A percentile compares a stretch with the other conserved stretches of the same genome.
Evolutionary conservation across 2,797 vertebrate genomes (phyloP).

Genomic region (Xiphophorus birchmanni): DNA sequence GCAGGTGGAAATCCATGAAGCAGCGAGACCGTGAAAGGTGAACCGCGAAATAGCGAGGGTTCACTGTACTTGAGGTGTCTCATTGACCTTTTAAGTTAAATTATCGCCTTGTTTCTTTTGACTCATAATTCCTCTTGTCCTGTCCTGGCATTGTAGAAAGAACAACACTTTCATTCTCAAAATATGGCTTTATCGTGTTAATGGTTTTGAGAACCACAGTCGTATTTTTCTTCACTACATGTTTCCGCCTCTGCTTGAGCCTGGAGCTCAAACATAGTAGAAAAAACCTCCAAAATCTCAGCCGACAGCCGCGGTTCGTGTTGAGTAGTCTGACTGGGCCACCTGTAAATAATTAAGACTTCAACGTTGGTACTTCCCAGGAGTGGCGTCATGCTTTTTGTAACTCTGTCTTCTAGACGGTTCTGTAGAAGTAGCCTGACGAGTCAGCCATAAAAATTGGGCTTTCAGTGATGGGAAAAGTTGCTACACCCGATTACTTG

Average conservation of each 20-base stretch:
- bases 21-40: too few species aligned
- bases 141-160: background rate
- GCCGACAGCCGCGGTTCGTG: background rate
- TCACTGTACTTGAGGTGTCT: too few species aligned
- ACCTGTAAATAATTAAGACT: background rate
- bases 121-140: background rate
- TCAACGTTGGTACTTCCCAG: background rate
- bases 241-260: background rate
- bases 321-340: background rate
- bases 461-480: background rate
- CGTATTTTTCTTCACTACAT: background rate
- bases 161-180: background rate
- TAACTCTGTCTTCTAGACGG: background rate
- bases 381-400: background rate
- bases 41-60: too few species aligned
- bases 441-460: background rate
- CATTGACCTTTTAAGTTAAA: too few species aligned
- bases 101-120: too few species aligned
- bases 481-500: conserved; percentile 20
- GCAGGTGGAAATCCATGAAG: too few species aligned
- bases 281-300: background rate
- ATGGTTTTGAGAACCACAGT: background rate
- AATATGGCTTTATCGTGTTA: background rate
- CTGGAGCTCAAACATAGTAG: background rate
- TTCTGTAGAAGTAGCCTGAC: conserved; percentile 3